Conservation (phyloP, 2,113 vertebrate genomes). For the Menura novaehollandiae region DNA sequence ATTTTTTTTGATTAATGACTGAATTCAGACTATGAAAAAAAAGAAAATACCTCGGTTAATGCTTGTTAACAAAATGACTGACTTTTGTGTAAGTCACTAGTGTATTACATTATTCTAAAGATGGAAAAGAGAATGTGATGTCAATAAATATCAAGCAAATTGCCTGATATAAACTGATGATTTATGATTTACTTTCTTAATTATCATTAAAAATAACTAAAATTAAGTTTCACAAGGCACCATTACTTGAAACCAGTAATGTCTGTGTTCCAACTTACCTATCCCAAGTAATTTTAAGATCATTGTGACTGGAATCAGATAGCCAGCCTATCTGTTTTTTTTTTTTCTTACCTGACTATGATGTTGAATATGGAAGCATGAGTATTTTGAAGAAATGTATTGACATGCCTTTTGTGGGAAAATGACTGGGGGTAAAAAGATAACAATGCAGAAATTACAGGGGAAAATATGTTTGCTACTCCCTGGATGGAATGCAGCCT, state of each 20-base stretch:
- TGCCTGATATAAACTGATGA: neutral
- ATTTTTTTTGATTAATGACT: neutral
- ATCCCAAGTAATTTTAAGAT: neutral
- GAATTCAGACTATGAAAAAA: neutral
- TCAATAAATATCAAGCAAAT: neutral
- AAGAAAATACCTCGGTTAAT: neutral
- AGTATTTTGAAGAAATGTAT: neutral
- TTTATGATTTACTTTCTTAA: neutral
- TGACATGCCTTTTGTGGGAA: neutral
- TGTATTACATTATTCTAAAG: neutral
- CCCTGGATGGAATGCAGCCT: rapidly evolving
- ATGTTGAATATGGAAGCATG: neutral
- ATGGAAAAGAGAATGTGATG: neutral
- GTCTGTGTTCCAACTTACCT: neutral
- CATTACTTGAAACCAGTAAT: neutral
- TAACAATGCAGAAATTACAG: neutral
- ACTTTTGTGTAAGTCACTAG: neutral
- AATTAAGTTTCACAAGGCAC: neutral
- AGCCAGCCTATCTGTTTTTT: neutral
- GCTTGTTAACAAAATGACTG: neutral
- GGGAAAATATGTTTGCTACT: neutral
- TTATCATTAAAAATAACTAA: neutral
- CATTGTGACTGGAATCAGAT: neutral
- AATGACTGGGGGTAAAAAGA: neutral
- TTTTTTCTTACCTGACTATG: neutral